Conservation (phyloP, 1,140 invertebrate genomes). For the Arctopsyche grandis region DNA sequence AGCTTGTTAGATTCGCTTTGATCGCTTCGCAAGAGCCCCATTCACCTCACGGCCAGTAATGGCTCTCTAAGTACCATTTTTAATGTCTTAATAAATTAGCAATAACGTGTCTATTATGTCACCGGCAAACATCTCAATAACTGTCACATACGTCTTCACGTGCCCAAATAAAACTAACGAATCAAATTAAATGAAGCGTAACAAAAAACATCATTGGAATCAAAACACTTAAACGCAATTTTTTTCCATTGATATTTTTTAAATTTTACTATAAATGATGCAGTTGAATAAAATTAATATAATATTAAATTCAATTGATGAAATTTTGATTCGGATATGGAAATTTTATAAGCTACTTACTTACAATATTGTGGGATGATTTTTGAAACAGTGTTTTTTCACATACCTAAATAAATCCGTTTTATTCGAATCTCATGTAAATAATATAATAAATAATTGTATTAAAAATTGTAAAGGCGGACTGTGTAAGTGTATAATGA, state of each 20-base stretch:
- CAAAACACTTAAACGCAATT: background rate
- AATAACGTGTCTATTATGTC: conserved; percentile 54
- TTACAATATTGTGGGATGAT: too few species aligned
- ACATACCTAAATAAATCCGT: background rate
- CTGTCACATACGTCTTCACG: conserved; percentile 17
- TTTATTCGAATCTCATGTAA: background rate
- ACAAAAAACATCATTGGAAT: conserved; percentile 1
- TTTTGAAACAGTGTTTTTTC: too few species aligned
- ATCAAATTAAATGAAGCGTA: conserved; percentile 40
- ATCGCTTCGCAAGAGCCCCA: conserved; percentile 32
- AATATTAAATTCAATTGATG: too few species aligned
- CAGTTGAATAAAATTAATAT: too few species aligned
- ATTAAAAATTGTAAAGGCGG: background rate
- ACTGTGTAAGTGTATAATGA: background rate
- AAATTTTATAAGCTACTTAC: too few species aligned
- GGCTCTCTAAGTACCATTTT: conserved; percentile 43
- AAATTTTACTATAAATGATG: background rate
- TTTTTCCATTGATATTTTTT: too few species aligned
- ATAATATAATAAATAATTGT: conserved; percentile 12
- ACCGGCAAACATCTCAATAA: conserved; percentile 43
- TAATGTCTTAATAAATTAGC: conserved; percentile 52
- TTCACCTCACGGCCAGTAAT: background rate
- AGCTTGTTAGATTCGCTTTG: conserved; percentile 34
- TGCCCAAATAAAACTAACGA: conserved; percentile 30
- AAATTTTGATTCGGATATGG: too few species aligned